Evolutionary conservation across 1,140 invertebrate genomes (phyloP), one percentile per base, ranked within the genome.

Genomic region (Saccostrea cuccullata): DNA sequence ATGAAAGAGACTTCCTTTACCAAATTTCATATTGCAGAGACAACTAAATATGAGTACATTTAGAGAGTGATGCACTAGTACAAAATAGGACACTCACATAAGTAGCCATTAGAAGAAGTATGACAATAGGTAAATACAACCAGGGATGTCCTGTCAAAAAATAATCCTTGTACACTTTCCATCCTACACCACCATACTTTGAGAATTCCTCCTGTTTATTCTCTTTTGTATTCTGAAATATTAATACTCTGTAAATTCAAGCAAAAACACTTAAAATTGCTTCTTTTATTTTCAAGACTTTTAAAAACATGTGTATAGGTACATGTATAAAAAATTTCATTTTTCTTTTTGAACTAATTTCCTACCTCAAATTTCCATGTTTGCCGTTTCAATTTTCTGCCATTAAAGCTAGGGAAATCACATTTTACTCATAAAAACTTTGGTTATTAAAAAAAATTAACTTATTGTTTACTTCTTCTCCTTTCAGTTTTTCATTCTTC

Each of bases 111-210:
- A 55, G 20, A n/a, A 82, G 70, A 11, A 70, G 23, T 30, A 47
- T 58, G 55, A 56, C 17, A 12, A 77, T 6, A 13, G 64, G 36
- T 20, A 73, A 17, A 84, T 87, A 47, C 82, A 55, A 12, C 40
- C 36, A 60, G 23, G 47, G 40, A 47, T 60, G 55, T 23, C 86
- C 73, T 13, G 86, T n/a, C 13, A 84, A 23, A 20, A 55, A 55
- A 23, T 84, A 84, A 12, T 84, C 82, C 40, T n/a, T 55, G 23
- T 84, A 84, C 2, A 84, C 82, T 30, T 26, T 55, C 82, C 82
- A 84, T 23, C 55, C 55, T 13, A 84, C 17, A 23, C 17, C 20
- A 17, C 82, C 82, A 2, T 47, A 30, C 55, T 84, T n/a, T 17
- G 47, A n/a, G 9, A 12, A 55, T 56, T 84, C 82, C 6, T 55